phyloP scores from a whole-genome alignment of 2,113 vertebrate genomes.

The Ceuthmochares aereus region DNA sequence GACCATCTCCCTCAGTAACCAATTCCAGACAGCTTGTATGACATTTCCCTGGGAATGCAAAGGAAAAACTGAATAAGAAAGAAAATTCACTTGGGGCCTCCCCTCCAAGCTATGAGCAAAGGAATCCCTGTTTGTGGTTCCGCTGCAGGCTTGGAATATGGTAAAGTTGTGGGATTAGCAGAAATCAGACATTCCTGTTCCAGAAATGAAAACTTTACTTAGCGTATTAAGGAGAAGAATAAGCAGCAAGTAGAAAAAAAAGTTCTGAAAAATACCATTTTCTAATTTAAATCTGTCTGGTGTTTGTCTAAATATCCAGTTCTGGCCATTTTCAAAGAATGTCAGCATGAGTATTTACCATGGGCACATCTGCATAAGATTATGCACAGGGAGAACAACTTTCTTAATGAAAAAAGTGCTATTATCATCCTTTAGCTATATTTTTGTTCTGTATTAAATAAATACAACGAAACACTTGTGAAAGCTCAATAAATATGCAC shows the following conservation, averaged over 20 bases:
- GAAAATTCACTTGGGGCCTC: constrained; percentile 40
- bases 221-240: constrained; percentile 34
- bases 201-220: constrained; percentile 58
- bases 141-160: background rate
- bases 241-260: constrained; percentile 27
- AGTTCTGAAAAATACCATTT: constrained; percentile 65
- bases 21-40: constrained; percentile 54
- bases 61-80: constrained; percentile 54
- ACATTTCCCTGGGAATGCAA: constrained; percentile 67
- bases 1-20: constrained; percentile 44
- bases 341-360: constrained; percentile 55
- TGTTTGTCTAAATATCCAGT: constrained; percentile 39
- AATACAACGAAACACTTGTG: constrained; percentile 50
- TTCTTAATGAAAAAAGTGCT: constrained; percentile 21
- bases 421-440: constrained; percentile 39
- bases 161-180: constrained; percentile 70
- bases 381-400: constrained; percentile 54
- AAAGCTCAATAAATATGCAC: constrained; percentile 22
- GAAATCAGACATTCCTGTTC: constrained; percentile 72
- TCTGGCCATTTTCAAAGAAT: constrained; percentile 65
- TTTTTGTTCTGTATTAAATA: constrained; percentile 63
- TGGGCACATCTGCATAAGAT: constrained; percentile 71
- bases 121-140: constrained; percentile 23
- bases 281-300: constrained; percentile 64
- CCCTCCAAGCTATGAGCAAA: constrained; percentile 13